A percentile compares a stretch with the other conserved stretches of the same genome.
These are phyloP conservation scores for Drosophila nr. fundita DNA, from an alignment of 2,888 invertebrate species.

Conservation along the genomic window DNA sequence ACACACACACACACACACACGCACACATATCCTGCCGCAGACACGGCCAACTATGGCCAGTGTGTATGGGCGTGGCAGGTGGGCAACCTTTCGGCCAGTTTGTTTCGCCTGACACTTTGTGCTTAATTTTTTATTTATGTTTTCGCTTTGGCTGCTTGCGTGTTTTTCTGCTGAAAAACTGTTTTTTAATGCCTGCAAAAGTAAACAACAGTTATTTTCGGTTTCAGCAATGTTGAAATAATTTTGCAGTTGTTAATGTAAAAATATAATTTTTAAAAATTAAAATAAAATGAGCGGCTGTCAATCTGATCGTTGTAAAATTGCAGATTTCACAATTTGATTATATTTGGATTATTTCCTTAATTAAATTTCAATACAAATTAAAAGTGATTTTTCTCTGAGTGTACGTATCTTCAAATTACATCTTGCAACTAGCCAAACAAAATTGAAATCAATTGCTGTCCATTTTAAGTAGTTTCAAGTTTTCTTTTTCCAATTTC, in stretches of 20 bases:
- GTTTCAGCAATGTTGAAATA: neutral
- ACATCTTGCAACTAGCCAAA: neutral
- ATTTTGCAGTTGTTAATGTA: neutral
- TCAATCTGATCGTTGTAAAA: neutral
- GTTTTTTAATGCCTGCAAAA: slow-evolving; percentile 22
- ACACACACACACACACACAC: neutral
- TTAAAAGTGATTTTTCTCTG: neutral
- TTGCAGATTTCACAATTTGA: neutral
- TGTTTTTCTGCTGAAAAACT: slow-evolving; percentile 46
- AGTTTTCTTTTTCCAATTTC: neutral
- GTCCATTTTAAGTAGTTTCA: slow-evolving; percentile 1
- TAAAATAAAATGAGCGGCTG: neutral
- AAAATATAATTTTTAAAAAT: neutral
- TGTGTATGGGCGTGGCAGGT: slow-evolving; percentile 34
- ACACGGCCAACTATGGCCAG: slow-evolving; percentile 22
- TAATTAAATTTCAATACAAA: neutral
- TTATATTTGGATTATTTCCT: too few relatives aligned
- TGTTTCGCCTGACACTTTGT: slow-evolving; percentile 38
- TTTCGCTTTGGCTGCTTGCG: slow-evolving; percentile 36
- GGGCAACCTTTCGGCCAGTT: slow-evolving; percentile 15
- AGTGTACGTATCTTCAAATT: neutral
- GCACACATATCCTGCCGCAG: slow-evolving; percentile 11
- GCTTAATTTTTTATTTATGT: slow-evolving; percentile 59
- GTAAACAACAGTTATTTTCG: neutral
- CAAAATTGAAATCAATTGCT: neutral